Evolutionary conservation across 1,140 invertebrate genomes (phyloP).

Genomic region (Neomicropteryx cornuta): DNA sequence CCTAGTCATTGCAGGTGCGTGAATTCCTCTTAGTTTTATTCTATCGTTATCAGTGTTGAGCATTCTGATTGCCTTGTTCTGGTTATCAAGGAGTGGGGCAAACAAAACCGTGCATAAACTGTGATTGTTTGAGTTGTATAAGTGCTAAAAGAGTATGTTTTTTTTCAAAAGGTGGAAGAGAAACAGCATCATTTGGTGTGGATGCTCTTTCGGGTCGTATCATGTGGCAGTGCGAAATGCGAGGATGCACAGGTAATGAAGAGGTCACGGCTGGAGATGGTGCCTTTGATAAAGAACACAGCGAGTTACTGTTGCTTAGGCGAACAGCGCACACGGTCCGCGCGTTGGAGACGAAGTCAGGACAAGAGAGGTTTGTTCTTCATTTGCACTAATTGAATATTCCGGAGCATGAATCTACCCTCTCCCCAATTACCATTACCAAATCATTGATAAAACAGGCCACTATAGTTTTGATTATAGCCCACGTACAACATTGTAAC

Average conservation of each 20-base stretch:
- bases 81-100: neutral
- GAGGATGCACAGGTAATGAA: slow-evolving; percentile 50
- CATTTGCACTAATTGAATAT: too few relatives aligned
- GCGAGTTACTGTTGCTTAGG: slow-evolving; percentile 67
- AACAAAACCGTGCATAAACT: neutral
- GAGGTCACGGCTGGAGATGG: slow-evolving; percentile 26
- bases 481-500: too few relatives aligned
- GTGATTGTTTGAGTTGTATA: neutral
- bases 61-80: neutral
- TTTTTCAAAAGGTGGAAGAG: slow-evolving; percentile 42
- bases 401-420: too few relatives aligned
- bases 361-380: slow-evolving; percentile 61
- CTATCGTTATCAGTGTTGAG: neutral
- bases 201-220: slow-evolving; percentile 63
- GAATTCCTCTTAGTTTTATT: slow-evolving; percentile 5
- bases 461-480: too few relatives aligned
- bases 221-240: slow-evolving; percentile 65
- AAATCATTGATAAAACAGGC: too few relatives aligned
- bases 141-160: too few relatives aligned
- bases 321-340: slow-evolving; percentile 76
- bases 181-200: slow-evolving; percentile 59
- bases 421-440: too few relatives aligned
- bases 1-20: slow-evolving; percentile 70
- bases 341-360: slow-evolving; percentile 72
- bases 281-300: slow-evolving; percentile 29